Evolutionary conservation across 2,113 vertebrate genomes (phyloP).

Genomic region (Zosterops pallidus): DNA sequence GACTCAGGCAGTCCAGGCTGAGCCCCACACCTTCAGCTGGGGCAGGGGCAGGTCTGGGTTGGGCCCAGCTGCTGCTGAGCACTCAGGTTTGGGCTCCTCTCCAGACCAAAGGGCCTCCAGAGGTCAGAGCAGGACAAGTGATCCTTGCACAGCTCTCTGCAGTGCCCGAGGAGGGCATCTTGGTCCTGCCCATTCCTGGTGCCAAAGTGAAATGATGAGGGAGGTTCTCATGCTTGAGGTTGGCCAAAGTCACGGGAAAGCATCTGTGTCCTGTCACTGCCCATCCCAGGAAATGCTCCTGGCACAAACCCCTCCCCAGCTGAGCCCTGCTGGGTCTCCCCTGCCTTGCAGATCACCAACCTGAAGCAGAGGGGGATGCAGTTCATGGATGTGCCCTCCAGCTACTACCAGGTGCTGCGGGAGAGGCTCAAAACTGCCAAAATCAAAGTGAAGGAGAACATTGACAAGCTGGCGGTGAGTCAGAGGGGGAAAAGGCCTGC

Average conservation of each 20-base stretch:
- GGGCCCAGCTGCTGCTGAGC: not conserved
- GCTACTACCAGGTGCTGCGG: constrained; percentile 86
- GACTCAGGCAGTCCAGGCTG: not conserved
- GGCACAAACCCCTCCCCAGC: not conserved
- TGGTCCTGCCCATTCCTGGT: not conserved
- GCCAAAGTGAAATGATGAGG: not conserved
- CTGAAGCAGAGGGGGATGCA: constrained; percentile 88
- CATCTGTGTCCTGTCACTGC: fast-evolving
- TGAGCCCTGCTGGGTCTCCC: not conserved
- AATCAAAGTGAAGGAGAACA: constrained; percentile 84
- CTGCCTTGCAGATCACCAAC: constrained; percentile 81
- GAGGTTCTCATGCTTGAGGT: not conserved
- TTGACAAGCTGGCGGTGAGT: constrained; percentile 84
- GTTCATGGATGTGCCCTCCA: constrained; percentile 87
- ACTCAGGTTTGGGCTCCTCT: not conserved
- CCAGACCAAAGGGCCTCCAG: not conserved
- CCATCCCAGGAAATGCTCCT: not conserved
- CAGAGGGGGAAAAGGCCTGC: not conserved
- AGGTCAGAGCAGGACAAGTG: not conserved
- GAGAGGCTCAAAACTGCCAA: constrained; percentile 85
- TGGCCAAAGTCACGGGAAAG: not conserved
- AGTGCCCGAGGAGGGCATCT: not conserved
- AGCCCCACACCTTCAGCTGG: not conserved
- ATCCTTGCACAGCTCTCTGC: not conserved
- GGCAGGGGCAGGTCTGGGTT: not conserved